Conservation (phyloP, 2,888 invertebrate species). For the Entomobrya multifasciata region DNA sequence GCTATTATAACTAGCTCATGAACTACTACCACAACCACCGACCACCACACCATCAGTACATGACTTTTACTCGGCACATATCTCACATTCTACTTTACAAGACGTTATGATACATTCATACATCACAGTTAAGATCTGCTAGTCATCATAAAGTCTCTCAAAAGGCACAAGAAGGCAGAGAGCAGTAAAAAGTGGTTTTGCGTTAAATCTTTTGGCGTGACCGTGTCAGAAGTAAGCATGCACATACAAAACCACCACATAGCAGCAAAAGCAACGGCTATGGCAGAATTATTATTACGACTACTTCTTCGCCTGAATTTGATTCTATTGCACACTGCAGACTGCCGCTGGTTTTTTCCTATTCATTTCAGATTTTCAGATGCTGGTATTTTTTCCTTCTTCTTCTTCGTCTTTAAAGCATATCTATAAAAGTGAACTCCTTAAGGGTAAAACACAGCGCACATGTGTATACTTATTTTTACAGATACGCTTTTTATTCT, state of each 20-base stretch:
- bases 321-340: constrained; percentile 33
- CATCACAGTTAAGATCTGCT: constrained; percentile 64
- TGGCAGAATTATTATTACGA: constrained; percentile 16
- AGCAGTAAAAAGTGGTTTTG: constrained; percentile 67
- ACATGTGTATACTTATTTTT: too few relatives aligned
- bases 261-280: too few relatives aligned
- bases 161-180: constrained; percentile 33
- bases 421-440: constrained; percentile 28
- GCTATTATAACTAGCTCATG: constrained; percentile 59
- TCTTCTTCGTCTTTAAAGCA: constrained; percentile 25
- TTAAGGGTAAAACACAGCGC: constrained; percentile 56
- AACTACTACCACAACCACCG: constrained; percentile 40
- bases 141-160: constrained; percentile 61
- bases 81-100: constrained; percentile 36
- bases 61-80: constrained; percentile 29
- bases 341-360: constrained; percentile 42
- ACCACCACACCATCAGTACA: constrained; percentile 24
- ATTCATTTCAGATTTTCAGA: constrained; percentile 43
- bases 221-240: constrained; percentile 52
- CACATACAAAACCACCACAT: constrained; percentile 34
- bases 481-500: too few relatives aligned
- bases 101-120: constrained; percentile 66
- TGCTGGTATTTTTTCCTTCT: constrained; percentile 41
- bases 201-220: constrained; percentile 66
- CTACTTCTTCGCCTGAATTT: constrained; percentile 31